Percentiles rank a stretch among this genome's conserved stretches.
Evolutionary conservation across 2,797 vertebrate genomes (phyloP).

Genomic region (Lacerta agilis): DNA sequence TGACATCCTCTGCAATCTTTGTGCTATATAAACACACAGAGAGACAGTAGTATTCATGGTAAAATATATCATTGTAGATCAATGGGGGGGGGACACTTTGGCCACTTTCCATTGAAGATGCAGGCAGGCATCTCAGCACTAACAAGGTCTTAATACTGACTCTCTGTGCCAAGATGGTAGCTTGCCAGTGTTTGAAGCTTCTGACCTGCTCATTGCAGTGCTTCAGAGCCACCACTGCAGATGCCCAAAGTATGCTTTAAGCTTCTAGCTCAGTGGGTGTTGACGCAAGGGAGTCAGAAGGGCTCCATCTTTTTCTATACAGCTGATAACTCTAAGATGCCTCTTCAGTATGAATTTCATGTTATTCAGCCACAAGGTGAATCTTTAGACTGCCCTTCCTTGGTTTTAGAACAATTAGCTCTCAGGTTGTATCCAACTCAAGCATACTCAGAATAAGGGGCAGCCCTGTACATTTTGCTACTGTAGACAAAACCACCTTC

Average conservation of each 20-base stretch:
- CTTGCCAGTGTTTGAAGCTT: background rate
- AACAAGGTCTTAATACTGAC: background rate
- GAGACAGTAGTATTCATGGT: background rate
- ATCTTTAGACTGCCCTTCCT: background rate
- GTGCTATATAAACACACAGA: background rate
- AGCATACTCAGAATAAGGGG: too few species aligned
- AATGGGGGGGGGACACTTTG: background rate
- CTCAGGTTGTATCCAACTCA: too few species aligned
- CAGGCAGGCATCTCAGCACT: background rate
- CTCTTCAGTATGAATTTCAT: background rate
- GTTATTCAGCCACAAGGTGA: background rate
- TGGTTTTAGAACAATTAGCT: background rate
- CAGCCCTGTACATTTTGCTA: too few species aligned
- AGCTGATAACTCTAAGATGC: background rate
- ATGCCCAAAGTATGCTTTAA: background rate
- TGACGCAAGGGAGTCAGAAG: background rate
- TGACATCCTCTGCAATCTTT: too few species aligned
- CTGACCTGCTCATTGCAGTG: background rate
- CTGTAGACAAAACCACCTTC: too few species aligned
- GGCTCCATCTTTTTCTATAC: background rate
- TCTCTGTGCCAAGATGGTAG: background rate
- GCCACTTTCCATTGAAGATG: background rate
- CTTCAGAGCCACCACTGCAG: background rate
- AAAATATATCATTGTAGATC: background rate
- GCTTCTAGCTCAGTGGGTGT: background rate